Base-by-base conservation (phyloP, 2,113 vertebrate genomes). In the Tauraco erythrolophus region DNA sequence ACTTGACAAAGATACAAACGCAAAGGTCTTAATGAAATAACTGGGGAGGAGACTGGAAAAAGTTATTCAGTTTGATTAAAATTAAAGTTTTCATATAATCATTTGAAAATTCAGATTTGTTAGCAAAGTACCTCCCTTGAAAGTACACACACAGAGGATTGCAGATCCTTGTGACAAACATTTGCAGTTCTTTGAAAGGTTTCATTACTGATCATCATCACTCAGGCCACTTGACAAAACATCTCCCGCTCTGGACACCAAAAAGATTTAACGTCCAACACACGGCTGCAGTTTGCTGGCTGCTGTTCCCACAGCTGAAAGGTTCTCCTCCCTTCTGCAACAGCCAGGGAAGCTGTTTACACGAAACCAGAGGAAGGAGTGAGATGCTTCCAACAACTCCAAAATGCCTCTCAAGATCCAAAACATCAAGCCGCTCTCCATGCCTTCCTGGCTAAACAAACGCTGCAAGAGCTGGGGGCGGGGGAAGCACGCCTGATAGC, bases 341-440 rank as follows among this genome's bases (percentile, higher is more conserved):
- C 84, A 94, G 96, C 74, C 95, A 97, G 91, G 13, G 8, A 74
- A 89, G 91, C 89, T 95, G 95, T 97, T 97, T 97, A 96, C 84
- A 89, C 1, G 5, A 46, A 92, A 39, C 70, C 64, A 95, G 77
- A 81, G 89, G 86, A 95, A 97, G 94, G 58, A 94, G 69, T 10
- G 58, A 96, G 87, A 70, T 4, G 2, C 61, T 91, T 96, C 89
- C 95, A 97, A 75, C 53, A 53, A 71, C 53, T 89, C 84, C 93
- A 84, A 80, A 96, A 91, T 22, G 86, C 89, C 77, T 95, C 77
- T 48, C 83, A 45, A 71, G 77, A 89, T 92, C 84, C 81, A 94
- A 95, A 95, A 61, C 72, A 84, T 33, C 37, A 89, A 93, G 66
- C 75, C 92, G 92, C 91, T 89, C 78, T 84, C 89, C 79, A 31